phyloP scores from a whole-genome alignment of 2,113 vertebrate genomes.

The Malurus cyaneus region DNA sequence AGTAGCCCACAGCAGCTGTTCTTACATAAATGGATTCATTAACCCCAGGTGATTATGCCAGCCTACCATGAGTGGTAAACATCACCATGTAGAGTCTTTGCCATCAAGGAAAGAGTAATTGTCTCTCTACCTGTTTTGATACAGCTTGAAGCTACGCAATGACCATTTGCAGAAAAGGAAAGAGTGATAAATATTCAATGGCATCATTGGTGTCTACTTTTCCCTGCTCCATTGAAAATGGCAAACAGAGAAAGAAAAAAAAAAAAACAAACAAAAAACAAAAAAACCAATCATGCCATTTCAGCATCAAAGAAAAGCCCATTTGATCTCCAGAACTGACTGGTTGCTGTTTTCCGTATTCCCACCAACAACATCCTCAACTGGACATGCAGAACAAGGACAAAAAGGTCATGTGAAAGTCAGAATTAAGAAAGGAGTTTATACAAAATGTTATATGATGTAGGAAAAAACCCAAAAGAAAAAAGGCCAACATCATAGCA shows the following conservation, averaged over 20 bases:
- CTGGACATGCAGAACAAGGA: not conserved
- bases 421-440: not conserved
- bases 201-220: not conserved
- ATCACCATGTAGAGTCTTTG: not conserved
- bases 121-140: not conserved
- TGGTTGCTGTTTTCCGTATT: not conserved
- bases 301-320: not conserved
- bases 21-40: not conserved
- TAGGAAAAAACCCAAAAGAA: not conserved
- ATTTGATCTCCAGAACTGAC: not conserved
- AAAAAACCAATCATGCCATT: not conserved
- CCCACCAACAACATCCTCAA: not conserved
- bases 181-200: not conserved
- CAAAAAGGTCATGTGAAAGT: not conserved
- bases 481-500: not conserved
- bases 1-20: not conserved
- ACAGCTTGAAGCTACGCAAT: not conserved
- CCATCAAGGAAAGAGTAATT: not conserved
- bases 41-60: not conserved
- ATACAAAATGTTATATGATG: not conserved
- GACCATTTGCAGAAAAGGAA: not conserved
- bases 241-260: not conserved
- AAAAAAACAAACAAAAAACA: not conserved
- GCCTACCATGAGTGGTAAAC: not conserved
- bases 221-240: not conserved